Conservation (phyloP, 2,113 vertebrate species). For the Ciconia stormi region DNA sequence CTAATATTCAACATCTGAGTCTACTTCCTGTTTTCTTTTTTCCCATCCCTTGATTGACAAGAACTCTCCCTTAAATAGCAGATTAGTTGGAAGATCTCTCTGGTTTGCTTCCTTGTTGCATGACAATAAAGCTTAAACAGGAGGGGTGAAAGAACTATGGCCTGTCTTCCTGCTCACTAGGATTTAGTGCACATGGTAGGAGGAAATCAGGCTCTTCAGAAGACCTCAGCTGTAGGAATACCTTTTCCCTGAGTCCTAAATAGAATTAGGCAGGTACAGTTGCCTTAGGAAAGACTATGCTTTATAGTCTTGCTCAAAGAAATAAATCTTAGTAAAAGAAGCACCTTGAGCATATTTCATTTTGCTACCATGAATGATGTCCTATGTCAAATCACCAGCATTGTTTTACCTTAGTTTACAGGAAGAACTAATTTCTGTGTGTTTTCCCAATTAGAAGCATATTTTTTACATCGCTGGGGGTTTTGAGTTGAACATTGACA, state of each 20-base stretch:
- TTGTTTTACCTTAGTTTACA: neutral
- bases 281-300: neutral
- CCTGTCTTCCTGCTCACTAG: neutral
- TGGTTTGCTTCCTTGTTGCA: neutral
- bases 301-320: neutral
- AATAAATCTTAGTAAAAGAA: neutral
- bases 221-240: neutral
- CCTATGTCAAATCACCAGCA: neutral
- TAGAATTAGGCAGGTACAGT: neutral
- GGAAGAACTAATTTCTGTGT: neutral
- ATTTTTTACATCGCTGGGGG: neutral
- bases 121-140: neutral
- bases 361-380: neutral
- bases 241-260: neutral
- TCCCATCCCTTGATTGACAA: neutral
- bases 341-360: conserved; percentile 5
- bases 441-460: neutral
- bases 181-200: neutral
- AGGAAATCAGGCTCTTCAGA: neutral
- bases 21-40: neutral
- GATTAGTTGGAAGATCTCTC: neutral
- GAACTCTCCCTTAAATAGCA: neutral
- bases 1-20: neutral
- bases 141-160: neutral
- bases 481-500: neutral